phyloP scores from a whole-genome alignment of 2,113 vertebrate genomes.

The Archilochus colubris region DNA sequence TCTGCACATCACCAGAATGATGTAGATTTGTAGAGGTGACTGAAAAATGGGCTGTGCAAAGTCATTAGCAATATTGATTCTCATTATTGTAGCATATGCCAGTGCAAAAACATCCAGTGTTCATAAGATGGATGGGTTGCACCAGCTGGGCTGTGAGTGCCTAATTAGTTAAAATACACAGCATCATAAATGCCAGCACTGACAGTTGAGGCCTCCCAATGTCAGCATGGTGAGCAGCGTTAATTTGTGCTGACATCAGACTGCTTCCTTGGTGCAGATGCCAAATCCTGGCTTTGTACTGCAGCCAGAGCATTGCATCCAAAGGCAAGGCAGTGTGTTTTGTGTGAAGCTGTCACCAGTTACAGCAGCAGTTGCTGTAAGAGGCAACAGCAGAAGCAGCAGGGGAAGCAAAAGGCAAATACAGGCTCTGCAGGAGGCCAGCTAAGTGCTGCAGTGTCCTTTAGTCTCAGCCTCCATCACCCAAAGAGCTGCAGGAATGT shows the following conservation, averaged over 20 bases:
- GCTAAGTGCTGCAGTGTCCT: background rate
- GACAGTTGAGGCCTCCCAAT: slow-evolving; percentile 21
- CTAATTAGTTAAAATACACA: slow-evolving; percentile 59
- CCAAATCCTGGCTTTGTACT: background rate
- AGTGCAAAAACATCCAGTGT: background rate
- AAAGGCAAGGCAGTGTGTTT: background rate
- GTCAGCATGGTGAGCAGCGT: background rate
- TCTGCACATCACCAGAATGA: background rate
- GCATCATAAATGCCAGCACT: slow-evolving; percentile 48
- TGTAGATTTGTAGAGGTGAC: slow-evolving; percentile 37
- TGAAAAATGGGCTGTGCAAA: slow-evolving; percentile 42
- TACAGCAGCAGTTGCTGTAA: background rate
- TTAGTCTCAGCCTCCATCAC: background rate
- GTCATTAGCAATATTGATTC: slow-evolving; percentile 54
- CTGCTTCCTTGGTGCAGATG: fast-evolving
- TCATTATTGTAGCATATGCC: slow-evolving; percentile 64
- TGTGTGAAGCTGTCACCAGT: background rate
- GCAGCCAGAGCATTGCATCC: background rate
- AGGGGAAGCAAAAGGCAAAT: background rate
- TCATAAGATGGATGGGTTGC: slow-evolving; percentile 16
- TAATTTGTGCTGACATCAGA: slow-evolving; percentile 53
- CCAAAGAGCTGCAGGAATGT: background rate
- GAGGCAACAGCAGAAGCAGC: background rate
- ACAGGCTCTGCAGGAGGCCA: background rate
- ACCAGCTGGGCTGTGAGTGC: slow-evolving; percentile 2